A percentile compares a stretch with the other conserved stretches of the same genome.
These are phyloP conservation scores for Noctua comes DNA, from an alignment of 2,888 invertebrate species.

Conservation along the genomic window DNA sequence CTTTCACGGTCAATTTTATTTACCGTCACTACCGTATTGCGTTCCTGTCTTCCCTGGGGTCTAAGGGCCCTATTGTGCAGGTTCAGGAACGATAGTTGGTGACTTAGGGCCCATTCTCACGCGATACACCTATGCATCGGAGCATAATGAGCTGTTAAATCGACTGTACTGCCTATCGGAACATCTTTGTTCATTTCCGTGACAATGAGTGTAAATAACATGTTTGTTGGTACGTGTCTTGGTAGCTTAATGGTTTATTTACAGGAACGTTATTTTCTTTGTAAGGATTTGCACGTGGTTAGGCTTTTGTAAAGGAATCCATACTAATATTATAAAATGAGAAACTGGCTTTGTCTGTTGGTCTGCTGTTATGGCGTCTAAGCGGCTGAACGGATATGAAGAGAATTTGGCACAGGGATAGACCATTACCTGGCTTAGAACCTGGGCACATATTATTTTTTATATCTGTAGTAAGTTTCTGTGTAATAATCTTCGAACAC, in stretches of 20 bases:
- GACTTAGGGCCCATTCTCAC: constrained; percentile 65
- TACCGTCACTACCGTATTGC: constrained; percentile 50
- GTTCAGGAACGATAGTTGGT: constrained; percentile 53
- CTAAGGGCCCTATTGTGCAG: constrained; percentile 52
- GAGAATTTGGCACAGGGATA: background rate
- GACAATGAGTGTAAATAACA: constrained; percentile 64
- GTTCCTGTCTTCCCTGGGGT: constrained; percentile 63
- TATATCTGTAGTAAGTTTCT: too few relatives aligned
- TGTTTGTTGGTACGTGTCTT: constrained; percentile 26
- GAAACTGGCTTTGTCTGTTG: background rate
- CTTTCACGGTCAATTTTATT: constrained; percentile 54
- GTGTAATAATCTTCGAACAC: too few relatives aligned
- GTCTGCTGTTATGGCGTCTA: background rate
- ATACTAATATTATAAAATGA: background rate
- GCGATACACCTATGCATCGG: constrained; percentile 59
- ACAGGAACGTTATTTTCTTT: constrained; percentile 24
- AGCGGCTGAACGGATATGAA: background rate
- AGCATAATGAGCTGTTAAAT: constrained; percentile 64
- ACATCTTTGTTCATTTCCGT: constrained; percentile 65
- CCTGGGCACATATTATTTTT: too few relatives aligned
- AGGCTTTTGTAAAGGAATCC: background rate
- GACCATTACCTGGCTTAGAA: background rate
- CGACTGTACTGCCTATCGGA: constrained; percentile 59
- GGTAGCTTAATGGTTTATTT: constrained; percentile 28
- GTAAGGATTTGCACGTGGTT: constrained; percentile 2